A percentile compares a stretch with the other conserved stretches of the same genome.
phyloP scores from a whole-genome alignment of 2,888 invertebrate genomes.

The Malthinus seriepunctatus region DNA sequence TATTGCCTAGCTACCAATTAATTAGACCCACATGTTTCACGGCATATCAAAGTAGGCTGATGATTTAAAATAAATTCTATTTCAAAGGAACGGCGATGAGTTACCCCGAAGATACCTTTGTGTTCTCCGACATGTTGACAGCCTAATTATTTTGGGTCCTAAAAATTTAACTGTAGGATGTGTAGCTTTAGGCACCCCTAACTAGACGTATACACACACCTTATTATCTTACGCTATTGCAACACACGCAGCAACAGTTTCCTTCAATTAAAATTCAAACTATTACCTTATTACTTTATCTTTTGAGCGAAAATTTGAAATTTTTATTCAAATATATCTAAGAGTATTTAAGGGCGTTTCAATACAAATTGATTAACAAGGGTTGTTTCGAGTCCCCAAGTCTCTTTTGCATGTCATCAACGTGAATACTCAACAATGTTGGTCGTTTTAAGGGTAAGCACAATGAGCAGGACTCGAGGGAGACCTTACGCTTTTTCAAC shows the following conservation, averaged over 20 bases:
- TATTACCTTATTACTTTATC: too few species aligned
- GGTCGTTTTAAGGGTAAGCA: too few species aligned
- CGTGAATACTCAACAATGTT: too few species aligned
- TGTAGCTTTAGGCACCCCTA: slow-evolving; percentile 27
- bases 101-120: slow-evolving; percentile 42
- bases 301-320: too few species aligned
- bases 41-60: slow-evolving; percentile 33
- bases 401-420: too few species aligned
- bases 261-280: background rate
- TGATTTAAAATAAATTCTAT: slow-evolving; percentile 41
- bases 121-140: slow-evolving; percentile 40
- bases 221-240: slow-evolving; percentile 22
- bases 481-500: too few species aligned
- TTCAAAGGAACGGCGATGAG: slow-evolving; percentile 37
- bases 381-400: too few species aligned
- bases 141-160: slow-evolving; percentile 39
- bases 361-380: too few species aligned
- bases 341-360: too few species aligned
- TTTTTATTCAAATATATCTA: too few species aligned
- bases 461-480: too few species aligned
- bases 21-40: slow-evolving; percentile 32
- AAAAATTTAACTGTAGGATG: slow-evolving; percentile 38
- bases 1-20: slow-evolving; percentile 36
- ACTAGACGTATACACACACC: slow-evolving; percentile 19
- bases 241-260: slow-evolving; percentile 19